phyloP scores from a whole-genome alignment of 1,140 invertebrate species.

The Popillia japonica region DNA sequence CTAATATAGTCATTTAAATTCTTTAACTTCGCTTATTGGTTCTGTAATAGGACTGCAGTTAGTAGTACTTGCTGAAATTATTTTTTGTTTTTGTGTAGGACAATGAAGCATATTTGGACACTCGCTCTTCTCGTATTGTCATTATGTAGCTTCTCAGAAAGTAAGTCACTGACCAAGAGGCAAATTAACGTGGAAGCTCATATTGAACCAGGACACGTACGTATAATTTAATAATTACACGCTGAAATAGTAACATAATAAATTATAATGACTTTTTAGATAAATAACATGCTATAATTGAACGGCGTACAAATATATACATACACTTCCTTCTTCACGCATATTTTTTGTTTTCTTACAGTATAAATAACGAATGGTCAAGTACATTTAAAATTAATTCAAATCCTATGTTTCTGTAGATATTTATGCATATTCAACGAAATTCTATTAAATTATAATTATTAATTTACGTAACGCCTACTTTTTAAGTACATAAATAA shows the following conservation, averaged over 20 bases:
- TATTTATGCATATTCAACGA: too few species aligned
- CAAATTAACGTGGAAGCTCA: conserved; percentile 41
- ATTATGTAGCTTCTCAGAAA: conserved; percentile 47
- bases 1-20: conserved; percentile 37
- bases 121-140: conserved; percentile 46
- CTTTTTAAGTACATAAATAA: too few species aligned
- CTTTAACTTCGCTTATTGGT: background rate
- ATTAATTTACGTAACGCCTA: too few species aligned
- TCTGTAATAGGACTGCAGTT: background rate
- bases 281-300: background rate
- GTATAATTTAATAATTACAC: conserved; percentile 36
- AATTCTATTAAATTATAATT: too few species aligned
- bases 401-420: too few species aligned
- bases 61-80: background rate
- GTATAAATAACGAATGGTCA: too few species aligned
- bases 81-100: conserved; percentile 49
- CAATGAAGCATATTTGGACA: conserved; percentile 53
- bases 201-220: conserved; percentile 43
- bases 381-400: too few species aligned
- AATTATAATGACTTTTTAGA: background rate
- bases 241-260: background rate
- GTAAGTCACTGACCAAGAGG: conserved; percentile 51
- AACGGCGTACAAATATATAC: background rate
- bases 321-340: too few species aligned
- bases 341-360: too few species aligned